These are phyloP conservation scores for Girardinus metallicus DNA, from an alignment of 2,797 vertebrate species.

Conservation along the genomic window DNA sequence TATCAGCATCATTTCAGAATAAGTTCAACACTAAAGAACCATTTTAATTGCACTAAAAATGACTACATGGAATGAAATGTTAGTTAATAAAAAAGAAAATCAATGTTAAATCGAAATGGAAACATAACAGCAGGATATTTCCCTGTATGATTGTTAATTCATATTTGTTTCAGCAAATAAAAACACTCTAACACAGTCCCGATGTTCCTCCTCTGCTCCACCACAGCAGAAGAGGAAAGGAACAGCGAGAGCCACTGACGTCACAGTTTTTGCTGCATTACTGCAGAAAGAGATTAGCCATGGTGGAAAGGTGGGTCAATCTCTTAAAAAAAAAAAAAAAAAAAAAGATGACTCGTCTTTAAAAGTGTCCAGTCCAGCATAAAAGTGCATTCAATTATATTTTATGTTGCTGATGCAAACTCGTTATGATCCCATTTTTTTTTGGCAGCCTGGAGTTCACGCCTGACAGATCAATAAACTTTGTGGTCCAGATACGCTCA, in stretches of 20 bases:
- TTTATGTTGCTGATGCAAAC: conserved; percentile 13
- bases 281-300: conserved; percentile 60
- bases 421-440: not conserved
- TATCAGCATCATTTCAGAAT: not conserved
- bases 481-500: not conserved
- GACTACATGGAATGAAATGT: not conserved
- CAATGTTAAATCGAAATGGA: not conserved
- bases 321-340: conserved; percentile 7
- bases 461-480: not conserved
- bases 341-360: conserved; percentile 35
- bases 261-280: conserved; percentile 77
- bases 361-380: conserved; percentile 25
- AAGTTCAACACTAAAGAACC: not conserved
- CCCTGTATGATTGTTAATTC: not conserved
- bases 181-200: conserved; percentile 9
- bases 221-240: conserved; percentile 47
- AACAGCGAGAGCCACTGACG: conserved; percentile 73
- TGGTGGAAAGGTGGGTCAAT: conserved; percentile 45
- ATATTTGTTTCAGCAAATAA: conserved; percentile 7
- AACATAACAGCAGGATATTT: not conserved
- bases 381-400: not conserved
- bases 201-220: conserved; percentile 28
- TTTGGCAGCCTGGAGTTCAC: not conserved
- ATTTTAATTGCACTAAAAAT: not conserved
- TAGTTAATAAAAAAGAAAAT: not conserved